These are phyloP conservation scores for Athripsodes cinereus DNA, from an alignment of 2,888 invertebrate species.

Conservation along the genomic window DNA sequence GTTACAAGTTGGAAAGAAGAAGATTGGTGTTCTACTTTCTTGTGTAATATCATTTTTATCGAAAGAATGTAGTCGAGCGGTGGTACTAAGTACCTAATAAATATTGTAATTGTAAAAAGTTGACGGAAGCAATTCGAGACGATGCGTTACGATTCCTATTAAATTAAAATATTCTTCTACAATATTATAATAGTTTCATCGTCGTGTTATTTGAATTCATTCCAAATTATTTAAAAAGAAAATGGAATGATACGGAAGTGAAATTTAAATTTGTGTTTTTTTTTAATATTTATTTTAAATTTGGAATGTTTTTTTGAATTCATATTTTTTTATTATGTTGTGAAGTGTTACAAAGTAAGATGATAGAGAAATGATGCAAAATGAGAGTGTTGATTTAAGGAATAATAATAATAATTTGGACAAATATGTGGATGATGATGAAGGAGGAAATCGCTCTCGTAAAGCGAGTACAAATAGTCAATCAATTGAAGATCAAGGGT, in stretches of 20 bases:
- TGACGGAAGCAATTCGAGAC: slow-evolving; percentile 21
- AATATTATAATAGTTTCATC: too few relatives aligned
- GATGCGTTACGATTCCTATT: too few relatives aligned
- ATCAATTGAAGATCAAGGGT: background rate
- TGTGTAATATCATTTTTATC: slow-evolving; percentile 24
- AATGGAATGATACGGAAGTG: too few relatives aligned
- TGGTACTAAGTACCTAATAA: too few relatives aligned
- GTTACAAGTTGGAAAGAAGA: slow-evolving; percentile 1
- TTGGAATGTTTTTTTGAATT: too few relatives aligned
- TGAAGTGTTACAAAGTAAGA: too few relatives aligned
- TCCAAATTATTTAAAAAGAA: too few relatives aligned
- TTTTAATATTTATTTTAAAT: too few relatives aligned
- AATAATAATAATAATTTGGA: slow-evolving; percentile 9
- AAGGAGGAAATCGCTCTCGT: background rate
- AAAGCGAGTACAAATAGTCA: background rate
- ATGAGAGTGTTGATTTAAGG: slow-evolving; percentile 24
- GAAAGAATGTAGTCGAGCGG: slow-evolving; percentile 19
- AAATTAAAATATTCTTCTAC: too few relatives aligned
- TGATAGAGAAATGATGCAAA: slow-evolving; percentile 25
- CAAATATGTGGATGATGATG: background rate
- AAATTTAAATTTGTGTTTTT: too few relatives aligned
- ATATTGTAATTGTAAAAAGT: slow-evolving; percentile 15
- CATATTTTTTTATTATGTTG: too few relatives aligned
- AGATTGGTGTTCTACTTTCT: slow-evolving; percentile 19
- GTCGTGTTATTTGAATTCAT: too few relatives aligned